These are phyloP conservation scores for Congeria kusceri DNA, from an alignment of 2,888 invertebrate genomes.

Conservation along the genomic window DNA sequence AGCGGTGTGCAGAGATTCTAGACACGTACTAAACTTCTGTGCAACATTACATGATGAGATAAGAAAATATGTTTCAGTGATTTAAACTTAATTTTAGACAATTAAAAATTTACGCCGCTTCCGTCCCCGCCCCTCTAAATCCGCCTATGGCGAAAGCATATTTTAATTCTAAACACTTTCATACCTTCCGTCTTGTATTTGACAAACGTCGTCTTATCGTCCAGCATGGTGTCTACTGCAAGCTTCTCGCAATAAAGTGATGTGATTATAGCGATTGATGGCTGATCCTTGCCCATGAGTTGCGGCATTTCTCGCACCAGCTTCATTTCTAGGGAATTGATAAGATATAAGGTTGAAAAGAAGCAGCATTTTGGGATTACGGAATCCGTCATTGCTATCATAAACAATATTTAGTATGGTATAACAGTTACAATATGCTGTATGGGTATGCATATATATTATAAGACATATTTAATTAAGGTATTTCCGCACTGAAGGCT, in stretches of 20 bases:
- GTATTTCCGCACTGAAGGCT: too few relatives aligned
- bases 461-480: too few relatives aligned
- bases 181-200: conserved; percentile 98
- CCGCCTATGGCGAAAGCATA: neutral
- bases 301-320: conserved; percentile 97
- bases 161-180: neutral
- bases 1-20: too few relatives aligned
- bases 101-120: neutral
- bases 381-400: neutral
- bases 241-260: conserved; percentile 98
- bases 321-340: conserved; percentile 74
- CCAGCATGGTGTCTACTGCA: conserved; percentile 99
- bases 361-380: neutral
- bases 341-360: too few relatives aligned
- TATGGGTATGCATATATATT: too few relatives aligned
- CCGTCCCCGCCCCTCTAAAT: too few relatives aligned
- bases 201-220: conserved; percentile 98
- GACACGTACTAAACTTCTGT: too few relatives aligned
- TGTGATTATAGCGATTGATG: conserved; percentile 98
- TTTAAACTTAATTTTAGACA: too few relatives aligned
- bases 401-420: neutral
- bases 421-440: neutral
- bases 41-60: too few relatives aligned
- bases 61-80: too few relatives aligned
- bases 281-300: conserved; percentile 94